A percentile compares a stretch with the other conserved stretches of the same genome.
These are phyloP conservation scores for Eclectus roratus DNA, from an alignment of 2,113 vertebrate genomes.

Conservation along the genomic window DNA sequence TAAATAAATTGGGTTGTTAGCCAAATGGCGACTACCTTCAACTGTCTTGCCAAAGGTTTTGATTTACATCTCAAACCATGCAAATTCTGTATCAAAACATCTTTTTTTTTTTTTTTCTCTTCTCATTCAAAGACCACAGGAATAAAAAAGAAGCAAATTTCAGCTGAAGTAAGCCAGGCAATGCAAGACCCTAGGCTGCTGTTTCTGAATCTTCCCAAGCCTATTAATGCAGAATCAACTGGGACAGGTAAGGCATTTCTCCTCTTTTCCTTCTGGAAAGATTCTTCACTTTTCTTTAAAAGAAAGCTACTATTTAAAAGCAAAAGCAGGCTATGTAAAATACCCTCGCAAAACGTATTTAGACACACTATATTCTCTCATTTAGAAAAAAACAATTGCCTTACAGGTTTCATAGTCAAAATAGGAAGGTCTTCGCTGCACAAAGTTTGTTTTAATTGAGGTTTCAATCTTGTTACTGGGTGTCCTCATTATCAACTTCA, in stretches of 20 bases:
- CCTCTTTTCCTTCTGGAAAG: background rate
- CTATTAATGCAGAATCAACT: background rate
- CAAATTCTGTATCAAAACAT: background rate
- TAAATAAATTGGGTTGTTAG: background rate
- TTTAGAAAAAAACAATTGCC: background rate
- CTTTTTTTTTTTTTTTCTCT: background rate
- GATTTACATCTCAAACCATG: background rate
- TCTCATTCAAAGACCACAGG: background rate
- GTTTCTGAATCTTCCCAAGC: background rate
- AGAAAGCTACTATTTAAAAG: background rate
- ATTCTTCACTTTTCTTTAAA: background rate
- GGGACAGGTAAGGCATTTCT: background rate
- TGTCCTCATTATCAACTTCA: background rate
- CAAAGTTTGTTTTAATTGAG: background rate
- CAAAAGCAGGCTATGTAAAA: background rate
- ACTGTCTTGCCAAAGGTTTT: background rate
- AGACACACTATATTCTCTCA: background rate
- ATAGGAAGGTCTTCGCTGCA: background rate
- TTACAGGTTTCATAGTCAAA: constrained; percentile 20
- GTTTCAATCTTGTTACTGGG: background rate
- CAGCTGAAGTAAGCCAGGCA: background rate
- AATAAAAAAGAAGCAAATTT: background rate
- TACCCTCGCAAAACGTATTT: background rate
- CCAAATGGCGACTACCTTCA: background rate
- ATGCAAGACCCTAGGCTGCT: background rate